Evolutionary conservation across 2,888 invertebrate genomes (phyloP), one percentile per base, ranked within the genome.

Genomic region (Sylvicola cinctus): DNA sequence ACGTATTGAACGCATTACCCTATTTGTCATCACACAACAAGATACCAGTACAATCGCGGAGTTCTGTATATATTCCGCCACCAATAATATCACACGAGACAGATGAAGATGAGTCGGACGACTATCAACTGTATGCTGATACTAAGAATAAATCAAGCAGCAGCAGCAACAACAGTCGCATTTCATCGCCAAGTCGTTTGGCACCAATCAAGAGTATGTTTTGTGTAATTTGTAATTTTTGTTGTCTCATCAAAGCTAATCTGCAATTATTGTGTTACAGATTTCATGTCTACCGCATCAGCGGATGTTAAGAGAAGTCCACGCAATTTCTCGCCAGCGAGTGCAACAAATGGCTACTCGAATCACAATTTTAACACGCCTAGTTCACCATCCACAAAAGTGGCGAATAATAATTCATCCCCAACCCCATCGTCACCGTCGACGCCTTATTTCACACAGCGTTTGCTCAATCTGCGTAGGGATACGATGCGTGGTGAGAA

Each of bases 401-500:
- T 25, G 4, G 28, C 20, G 4, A 27, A 16, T 4, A 29, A 36
- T 16, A 16, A 31, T 14, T n/a, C n/a, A n/a, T n/a, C n/a, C 47
- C 47, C 6, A 48, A 50, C 16, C 48, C 46, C 34, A 49, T 46
- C n/a, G 49, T 41, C 20, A 51, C 49, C 32, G 34, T 42, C 8
- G 42, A 43, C 74, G 43, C 74, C 75, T 34, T 76, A 70, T 52
- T 57, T 75, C 46, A 75, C 75, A 1, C 61, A 67, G 38, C 63
- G 73, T 38, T 35, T 48, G 33, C 34, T 48, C 2, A 45, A 43
- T 27, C 36, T 47, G 23, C 38, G 47, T 8, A 42, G 41, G 32
- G 36, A 4, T 4, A 28, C 28, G 4, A 13, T 28, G 14, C 12
- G 14, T n/a, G 14, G 14, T 4, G n/a, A 20, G 20, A 20, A 4